Base-by-base conservation (phyloP, 1,140 invertebrate species). In the Brachionus koreanus region DNA sequence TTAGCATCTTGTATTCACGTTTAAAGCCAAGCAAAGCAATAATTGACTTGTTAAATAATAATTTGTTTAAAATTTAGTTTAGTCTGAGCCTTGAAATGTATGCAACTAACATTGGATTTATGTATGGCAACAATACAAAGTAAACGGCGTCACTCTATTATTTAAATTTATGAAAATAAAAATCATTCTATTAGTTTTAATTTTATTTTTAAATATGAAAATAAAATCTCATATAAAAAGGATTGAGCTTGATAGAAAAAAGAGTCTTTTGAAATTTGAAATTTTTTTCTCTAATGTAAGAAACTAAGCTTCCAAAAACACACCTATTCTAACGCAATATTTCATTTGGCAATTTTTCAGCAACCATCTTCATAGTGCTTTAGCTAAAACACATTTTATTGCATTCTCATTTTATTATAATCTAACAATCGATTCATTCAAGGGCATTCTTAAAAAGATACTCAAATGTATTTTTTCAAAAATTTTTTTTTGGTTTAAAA, bases 311-410 rank as follows among this genome's bases (percentile, higher is more conserved):
- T 39, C 29, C 35, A 69, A 65, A 37, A 29, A 19, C 65, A 69
- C 65, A 69, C 65, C 65, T 69, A 16, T 33, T 39, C 65, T 69
- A 69, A 69, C 65, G 65, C 65, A 69, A 69, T 69, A 39, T 69
- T 69, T 13, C 65, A 69, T 39, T 37, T 39, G 33, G 35, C 16
- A 39, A 65, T 33, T 33, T 33, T 65, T 25, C 49, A 57, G 9
- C 49, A 9, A 57, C 49, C 49, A 57, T 57, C 49, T 19, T n/a
- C n/a, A n/a, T n/a, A n/a, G n/a, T n/a, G n/a, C n/a, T n/a, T 19
- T 57, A 57, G 9, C 7, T 19, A 7, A 25, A 57, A 16, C 49
- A 57, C 29, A 29, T 29, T 57, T 57, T n/a, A 19, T 57, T 57
- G 19, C 16, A 57, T 57, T 57, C 19, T 57, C 19, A 7, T 19